These are phyloP conservation scores for Lerema accius DNA, from an alignment of 1,140 invertebrate species.

Conservation along the genomic window DNA sequence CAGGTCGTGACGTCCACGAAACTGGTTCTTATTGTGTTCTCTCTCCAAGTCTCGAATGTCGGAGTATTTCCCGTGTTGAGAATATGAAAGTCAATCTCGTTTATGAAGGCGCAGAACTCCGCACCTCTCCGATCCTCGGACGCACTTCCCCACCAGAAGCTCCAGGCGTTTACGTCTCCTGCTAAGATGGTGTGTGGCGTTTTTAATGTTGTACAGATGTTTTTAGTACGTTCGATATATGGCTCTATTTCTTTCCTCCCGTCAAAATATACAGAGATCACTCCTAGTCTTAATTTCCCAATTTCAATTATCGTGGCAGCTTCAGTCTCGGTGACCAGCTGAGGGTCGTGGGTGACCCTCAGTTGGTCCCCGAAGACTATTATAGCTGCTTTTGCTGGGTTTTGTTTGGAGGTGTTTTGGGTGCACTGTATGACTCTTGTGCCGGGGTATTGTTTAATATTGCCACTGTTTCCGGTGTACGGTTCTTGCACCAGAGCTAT, in stretches of 20 bases:
- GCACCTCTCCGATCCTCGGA: slow-evolving; percentile 20
- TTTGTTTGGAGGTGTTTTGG: not conserved
- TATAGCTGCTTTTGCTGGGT: not conserved
- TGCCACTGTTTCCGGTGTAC: slow-evolving; percentile 29
- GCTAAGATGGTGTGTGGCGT: slow-evolving; percentile 34
- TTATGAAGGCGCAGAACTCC: not conserved
- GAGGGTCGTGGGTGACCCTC: slow-evolving; percentile 10
- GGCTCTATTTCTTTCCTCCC: slow-evolving; percentile 31
- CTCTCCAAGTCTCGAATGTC: slow-evolving; percentile 35
- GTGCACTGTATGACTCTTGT: slow-evolving; percentile 5
- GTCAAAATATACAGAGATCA: slow-evolving; percentile 46
- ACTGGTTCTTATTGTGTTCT: slow-evolving; percentile 21
- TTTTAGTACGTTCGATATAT: slow-evolving; percentile 13
- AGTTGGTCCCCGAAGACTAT: not conserved
- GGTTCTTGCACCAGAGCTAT: slow-evolving; percentile 33
- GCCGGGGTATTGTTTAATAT: slow-evolving; percentile 23
- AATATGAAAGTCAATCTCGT: slow-evolving; percentile 15
- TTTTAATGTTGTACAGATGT: not conserved
- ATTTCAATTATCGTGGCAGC: slow-evolving; percentile 28
- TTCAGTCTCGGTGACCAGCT: slow-evolving; percentile 41
- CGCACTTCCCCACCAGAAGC: slow-evolving; percentile 47
- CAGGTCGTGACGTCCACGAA: slow-evolving; percentile 35
- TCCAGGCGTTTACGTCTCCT: slow-evolving; percentile 14
- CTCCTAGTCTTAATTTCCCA: slow-evolving; percentile 18
- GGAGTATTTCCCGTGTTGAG: slow-evolving; percentile 33